A percentile compares a stretch with the other conserved stretches of the same genome.
Conservation (phyloP, 2,113 vertebrate species). For the Benitochromis conjunctus region DNA sequence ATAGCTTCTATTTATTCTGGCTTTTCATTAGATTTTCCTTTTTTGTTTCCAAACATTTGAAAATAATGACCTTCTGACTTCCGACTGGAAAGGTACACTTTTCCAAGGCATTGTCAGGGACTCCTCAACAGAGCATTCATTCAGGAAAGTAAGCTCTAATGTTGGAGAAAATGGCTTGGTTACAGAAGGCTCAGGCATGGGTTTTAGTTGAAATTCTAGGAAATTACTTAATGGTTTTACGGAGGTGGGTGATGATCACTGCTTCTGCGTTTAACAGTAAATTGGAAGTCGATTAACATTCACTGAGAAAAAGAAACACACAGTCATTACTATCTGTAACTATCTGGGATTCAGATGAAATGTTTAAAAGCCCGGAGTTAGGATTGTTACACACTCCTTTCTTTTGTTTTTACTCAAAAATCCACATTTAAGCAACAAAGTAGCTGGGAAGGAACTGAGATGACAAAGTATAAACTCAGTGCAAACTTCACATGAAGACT, state of each 20-base stretch:
- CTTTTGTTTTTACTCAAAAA: neutral
- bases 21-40: neutral
- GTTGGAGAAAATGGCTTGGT: slow-evolving; percentile 39
- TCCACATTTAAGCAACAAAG: neutral
- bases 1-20: neutral
- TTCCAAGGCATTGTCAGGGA: slow-evolving; percentile 24
- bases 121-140: slow-evolving; percentile 70
- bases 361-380: neutral
- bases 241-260: neutral
- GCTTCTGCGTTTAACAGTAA: neutral
- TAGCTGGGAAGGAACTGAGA: neutral
- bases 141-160: slow-evolving; percentile 32
- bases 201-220: slow-evolving; percentile 39
- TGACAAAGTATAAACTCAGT: neutral
- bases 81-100: slow-evolving; percentile 43
- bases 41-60: neutral
- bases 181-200: slow-evolving; percentile 26
- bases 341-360: neutral
- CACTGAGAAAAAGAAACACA: accelerated
- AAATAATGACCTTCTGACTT: slow-evolving; percentile 53
- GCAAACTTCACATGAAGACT: neutral
- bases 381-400: too few species aligned
- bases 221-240: slow-evolving; percentile 11
- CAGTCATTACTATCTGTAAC: neutral
- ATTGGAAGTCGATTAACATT: neutral